Evolutionary conservation across 1,140 invertebrate genomes (phyloP).

Genomic region (Drosophila punjabiensis): DNA sequence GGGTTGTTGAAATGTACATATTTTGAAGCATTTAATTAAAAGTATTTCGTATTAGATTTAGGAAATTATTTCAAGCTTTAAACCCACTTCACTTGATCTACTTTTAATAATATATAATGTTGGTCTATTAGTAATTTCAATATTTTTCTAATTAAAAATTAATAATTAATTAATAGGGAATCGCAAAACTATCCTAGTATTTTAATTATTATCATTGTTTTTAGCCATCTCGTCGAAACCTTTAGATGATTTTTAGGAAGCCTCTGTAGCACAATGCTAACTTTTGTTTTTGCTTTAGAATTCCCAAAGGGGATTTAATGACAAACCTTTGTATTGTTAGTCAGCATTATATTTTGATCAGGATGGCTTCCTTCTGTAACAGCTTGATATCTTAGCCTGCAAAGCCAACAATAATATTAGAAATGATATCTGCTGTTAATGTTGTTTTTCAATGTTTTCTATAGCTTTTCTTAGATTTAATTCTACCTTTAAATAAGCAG

Average conservation of each 20-base stretch:
- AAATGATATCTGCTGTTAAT: background rate
- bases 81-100: background rate
- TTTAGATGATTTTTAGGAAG: background rate
- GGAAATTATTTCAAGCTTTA: background rate
- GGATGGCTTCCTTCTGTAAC: background rate
- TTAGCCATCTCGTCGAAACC: background rate
- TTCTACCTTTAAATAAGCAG: background rate
- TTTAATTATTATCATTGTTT: background rate
- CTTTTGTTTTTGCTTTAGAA: background rate
- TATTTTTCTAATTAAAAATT: background rate
- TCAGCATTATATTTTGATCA: no score
- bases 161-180: background rate
- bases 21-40: background rate
- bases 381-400: no score
- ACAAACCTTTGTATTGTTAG: no score
- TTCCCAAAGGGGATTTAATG: background rate
- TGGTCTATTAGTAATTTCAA: background rate
- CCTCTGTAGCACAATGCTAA: no score
- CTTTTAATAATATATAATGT: background rate
- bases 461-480: background rate
- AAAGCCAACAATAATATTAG: background rate
- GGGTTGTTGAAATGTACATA: background rate
- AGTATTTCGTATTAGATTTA: background rate
- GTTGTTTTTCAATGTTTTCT: background rate
- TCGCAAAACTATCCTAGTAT: background rate